Evolutionary conservation across 2,888 invertebrate genomes (phyloP).

Genomic region (Itoplectis maculator): DNA sequence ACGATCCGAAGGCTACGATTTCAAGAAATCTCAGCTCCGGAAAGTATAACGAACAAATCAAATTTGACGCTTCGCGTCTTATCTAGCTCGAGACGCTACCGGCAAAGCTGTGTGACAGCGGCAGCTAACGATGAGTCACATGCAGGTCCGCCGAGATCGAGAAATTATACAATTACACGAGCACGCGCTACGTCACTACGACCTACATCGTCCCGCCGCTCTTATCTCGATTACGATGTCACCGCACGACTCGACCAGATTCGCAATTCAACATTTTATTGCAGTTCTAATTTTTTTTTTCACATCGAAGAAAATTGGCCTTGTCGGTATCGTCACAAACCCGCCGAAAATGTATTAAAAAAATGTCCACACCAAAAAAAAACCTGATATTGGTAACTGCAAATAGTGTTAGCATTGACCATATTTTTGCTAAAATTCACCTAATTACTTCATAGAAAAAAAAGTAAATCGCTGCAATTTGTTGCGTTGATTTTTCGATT

Average conservation of each 20-base stretch:
- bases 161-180: constrained; percentile 22
- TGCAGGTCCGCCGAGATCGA: constrained; percentile 16
- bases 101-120: background rate
- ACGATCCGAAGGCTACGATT: too few relatives aligned
- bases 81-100: constrained; percentile 5
- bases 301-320: background rate
- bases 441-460: too few relatives aligned
- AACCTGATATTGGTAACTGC: constrained; percentile 8
- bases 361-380: background rate
- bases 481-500: too few relatives aligned
- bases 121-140: constrained; percentile 17
- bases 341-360: background rate
- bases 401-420: too few relatives aligned
- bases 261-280: constrained; percentile 4
- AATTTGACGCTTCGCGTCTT: background rate
- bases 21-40: background rate
- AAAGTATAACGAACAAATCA: background rate
- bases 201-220: constrained; percentile 22
- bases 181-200: constrained; percentile 17
- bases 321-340: background rate
- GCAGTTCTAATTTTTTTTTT: constrained; percentile 1
- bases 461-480: too few relatives aligned
- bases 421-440: too few relatives aligned
- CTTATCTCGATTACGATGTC: constrained; percentile 37
- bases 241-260: constrained; percentile 30